Conservation (phyloP, 2,797 vertebrate genomes). For the Siniperca undulata region DNA sequence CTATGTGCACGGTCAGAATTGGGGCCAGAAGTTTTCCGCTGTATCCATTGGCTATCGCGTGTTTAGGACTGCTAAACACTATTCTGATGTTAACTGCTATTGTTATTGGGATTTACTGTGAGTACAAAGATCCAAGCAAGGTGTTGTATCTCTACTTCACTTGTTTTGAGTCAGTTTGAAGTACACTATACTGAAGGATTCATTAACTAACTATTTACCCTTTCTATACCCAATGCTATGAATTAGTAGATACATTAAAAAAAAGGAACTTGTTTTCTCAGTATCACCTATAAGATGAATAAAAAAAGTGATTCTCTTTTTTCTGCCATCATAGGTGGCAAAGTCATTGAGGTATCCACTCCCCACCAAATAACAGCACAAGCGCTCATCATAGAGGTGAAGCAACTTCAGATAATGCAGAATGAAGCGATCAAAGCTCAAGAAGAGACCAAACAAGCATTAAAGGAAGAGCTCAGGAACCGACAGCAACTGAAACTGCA, state of each 20-base stretch:
- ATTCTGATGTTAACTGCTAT: constrained; percentile 64
- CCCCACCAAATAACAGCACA: constrained; percentile 14
- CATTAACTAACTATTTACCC: not conserved
- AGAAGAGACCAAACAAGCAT: not conserved
- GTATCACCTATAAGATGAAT: not conserved
- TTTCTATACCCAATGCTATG: not conserved
- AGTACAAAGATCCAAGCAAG: constrained; percentile 41
- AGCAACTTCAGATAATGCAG: constrained; percentile 34
- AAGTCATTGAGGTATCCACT: not conserved
- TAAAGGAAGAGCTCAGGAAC: not conserved
- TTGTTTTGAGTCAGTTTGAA: constrained; percentile 3
- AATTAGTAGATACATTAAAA: not conserved
- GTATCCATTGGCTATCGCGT: constrained; percentile 41
- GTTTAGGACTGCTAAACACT: constrained; percentile 64
- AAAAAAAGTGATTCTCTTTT: not conserved
- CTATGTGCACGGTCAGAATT: constrained; percentile 41
- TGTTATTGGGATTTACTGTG: constrained; percentile 68
- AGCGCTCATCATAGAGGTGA: constrained; percentile 32
- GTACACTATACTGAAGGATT: not conserved
- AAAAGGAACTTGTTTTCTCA: constrained; percentile 2
- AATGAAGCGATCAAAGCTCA: constrained; percentile 12
- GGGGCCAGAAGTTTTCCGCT: constrained; percentile 46
- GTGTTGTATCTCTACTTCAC: not conserved
- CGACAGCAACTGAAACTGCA: constrained; percentile 6
- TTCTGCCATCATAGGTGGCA: constrained; percentile 46